Base-by-base conservation (phyloP, 2,113 vertebrate species). In the Microcebus lehilahytsara region DNA sequence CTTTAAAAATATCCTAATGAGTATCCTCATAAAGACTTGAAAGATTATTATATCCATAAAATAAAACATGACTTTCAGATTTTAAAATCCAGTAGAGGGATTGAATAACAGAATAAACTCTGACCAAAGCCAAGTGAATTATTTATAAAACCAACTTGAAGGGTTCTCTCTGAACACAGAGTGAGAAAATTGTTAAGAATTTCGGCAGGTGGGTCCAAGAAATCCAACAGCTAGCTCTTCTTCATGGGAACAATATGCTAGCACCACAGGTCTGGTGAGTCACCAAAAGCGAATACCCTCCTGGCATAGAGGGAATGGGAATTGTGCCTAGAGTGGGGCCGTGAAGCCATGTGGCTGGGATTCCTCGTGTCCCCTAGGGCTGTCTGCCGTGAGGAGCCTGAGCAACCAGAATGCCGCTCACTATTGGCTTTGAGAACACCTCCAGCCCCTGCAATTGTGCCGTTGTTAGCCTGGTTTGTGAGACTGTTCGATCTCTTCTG, bases 71-170 rank as follows among this genome's bases (percentile, higher is more conserved):
- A 49, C 67, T 86, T 83, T 89, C 22, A 27, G 60, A 87, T 87
- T 89, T 91, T 83, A 96, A 93, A 89, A 89, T 49, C 56, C 62
- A 69, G 30, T 17, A 66, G 74, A 93, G 22, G 40, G 75, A 49
- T 46, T 85, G 37, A 93, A 40, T 94, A 89, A 53, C 53, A 87
- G 87, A 85, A 86, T 78, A 67, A 87, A 72, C 49, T 85, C 49
- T 91, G 46, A 79, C 23, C 53, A 80, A 89, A 95, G 9, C 84
- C 84, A 81, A n/a, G 22, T 78, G 46, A 93, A 72, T 96, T 96
- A 84, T 84, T 92, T 92, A 90, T 90, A 58, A 79, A 83, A 74
- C 58, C 69, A 74, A 83, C 17, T n/a, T 46, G 34, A 46, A 85
- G 53, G 87, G 9, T 72, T 89, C 37, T 89, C 89, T 75, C 91